Conservation (phyloP, 2,113 vertebrate species). For the Arvicanthis niloticus region DNA sequence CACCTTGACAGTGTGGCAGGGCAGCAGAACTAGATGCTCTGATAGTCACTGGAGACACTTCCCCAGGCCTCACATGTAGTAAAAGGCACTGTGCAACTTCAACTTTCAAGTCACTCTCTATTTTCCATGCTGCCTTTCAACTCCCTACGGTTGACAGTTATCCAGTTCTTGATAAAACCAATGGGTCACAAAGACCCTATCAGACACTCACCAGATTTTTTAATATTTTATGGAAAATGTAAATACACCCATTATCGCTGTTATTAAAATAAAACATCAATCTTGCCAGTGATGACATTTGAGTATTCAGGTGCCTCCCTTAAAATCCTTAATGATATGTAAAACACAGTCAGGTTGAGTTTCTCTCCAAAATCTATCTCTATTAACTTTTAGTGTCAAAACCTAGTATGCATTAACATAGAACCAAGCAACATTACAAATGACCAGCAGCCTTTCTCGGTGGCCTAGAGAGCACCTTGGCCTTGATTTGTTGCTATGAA, state of each 20-base stretch:
- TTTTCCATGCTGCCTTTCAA: not conserved
- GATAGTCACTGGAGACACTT: too few species aligned
- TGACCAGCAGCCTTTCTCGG: not conserved
- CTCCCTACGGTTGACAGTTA: not conserved
- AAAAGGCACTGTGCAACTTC: not conserved
- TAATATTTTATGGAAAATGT: constrained; percentile 42
- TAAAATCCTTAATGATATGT: not conserved
- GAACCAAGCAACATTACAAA: not conserved
- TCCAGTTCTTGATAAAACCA: not conserved
- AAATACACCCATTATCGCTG: not conserved
- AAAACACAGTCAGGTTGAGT: not conserved
- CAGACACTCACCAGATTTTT: not conserved
- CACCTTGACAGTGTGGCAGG: not conserved
- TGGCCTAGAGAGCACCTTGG: not conserved
- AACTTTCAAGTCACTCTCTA: not conserved
- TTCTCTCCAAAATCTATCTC: not conserved
- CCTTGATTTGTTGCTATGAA: not conserved
- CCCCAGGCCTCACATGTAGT: not conserved
- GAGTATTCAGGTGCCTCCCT: not conserved
- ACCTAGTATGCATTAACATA: not conserved
- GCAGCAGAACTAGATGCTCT: not conserved
- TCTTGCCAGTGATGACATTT: not conserved
- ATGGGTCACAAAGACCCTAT: not conserved
- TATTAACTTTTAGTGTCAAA: not conserved
- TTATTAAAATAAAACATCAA: constrained; percentile 34